Evolutionary conservation across 2,113 vertebrate genomes (phyloP).

Genomic region (Chrysochloris asiatica): DNA sequence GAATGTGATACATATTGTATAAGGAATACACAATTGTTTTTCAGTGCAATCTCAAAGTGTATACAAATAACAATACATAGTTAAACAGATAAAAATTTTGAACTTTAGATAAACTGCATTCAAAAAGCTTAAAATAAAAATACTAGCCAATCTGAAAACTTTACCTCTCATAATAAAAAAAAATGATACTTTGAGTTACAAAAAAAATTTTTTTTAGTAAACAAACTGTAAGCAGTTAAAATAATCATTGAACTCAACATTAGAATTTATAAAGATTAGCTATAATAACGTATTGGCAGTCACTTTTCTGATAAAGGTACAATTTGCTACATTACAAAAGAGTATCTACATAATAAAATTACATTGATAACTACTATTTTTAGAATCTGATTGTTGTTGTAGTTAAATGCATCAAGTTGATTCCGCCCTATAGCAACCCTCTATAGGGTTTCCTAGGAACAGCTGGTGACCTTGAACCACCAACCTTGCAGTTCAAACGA

Average conservation of each 20-base stretch:
- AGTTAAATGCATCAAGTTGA: no score
- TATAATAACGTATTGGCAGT: slow-evolving; percentile 86
- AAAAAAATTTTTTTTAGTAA: slow-evolving; percentile 83
- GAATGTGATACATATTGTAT: slow-evolving; percentile 63
- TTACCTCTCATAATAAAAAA: slow-evolving; percentile 84
- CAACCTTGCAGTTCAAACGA: no score
- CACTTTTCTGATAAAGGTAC: slow-evolving; percentile 84
- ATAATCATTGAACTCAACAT: slow-evolving; percentile 84
- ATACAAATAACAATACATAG: slow-evolving; percentile 68
- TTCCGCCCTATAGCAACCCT: no score
- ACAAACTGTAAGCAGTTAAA: slow-evolving; percentile 86
- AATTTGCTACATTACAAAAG: slow-evolving; percentile 77
- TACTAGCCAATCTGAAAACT: slow-evolving; percentile 80
- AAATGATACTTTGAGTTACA: slow-evolving; percentile 84
- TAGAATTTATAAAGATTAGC: slow-evolving; percentile 84
- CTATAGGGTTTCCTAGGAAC: no score
- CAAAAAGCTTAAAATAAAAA: slow-evolving; percentile 81
- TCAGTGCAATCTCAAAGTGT: slow-evolving; percentile 58
- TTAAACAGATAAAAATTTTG: slow-evolving; percentile 52
- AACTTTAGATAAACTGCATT: slow-evolving; percentile 78
- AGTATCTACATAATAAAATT: slow-evolving; percentile 83
- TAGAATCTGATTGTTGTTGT: slow-evolving; percentile 67
- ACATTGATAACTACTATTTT: slow-evolving; percentile 70
- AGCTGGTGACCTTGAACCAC: no score
- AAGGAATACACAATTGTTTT: slow-evolving; percentile 63